Evolutionary conservation across 2,888 invertebrate genomes (phyloP), one percentile per base, ranked within the genome.

Genomic region (Phyllotreta cruciferae): DNA sequence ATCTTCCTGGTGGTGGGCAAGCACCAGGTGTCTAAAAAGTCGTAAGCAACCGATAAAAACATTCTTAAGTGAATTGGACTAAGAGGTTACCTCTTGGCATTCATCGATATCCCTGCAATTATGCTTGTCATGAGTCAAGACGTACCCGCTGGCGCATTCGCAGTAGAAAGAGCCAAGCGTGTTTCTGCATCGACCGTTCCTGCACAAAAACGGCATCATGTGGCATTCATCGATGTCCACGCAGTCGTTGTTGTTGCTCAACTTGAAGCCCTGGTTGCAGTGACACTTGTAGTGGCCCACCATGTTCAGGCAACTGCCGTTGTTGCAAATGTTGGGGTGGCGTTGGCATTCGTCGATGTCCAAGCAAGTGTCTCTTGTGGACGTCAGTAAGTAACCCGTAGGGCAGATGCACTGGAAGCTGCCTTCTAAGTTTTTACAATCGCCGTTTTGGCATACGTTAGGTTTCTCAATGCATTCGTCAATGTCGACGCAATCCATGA

Each of bases 151-250:
- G 5, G 90, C 89, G 80, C 94, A 94, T 77, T 91, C 91, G 80
- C 93, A 94, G 67, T 85, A 85, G 82, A 90, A 94, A 13, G 91
- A 90, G 36, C 93, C 93, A 62, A 89, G 83, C 0, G 89, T 88
- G 81, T 94, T 94, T 70, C 89, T 86, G 75, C 94, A 94, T 55
- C 91, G 85, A 0, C 93, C 93, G 76, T 94, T 94, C 71, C 93
- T 87, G 77, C 96, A 96, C 61, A 93, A 87, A 81, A 90, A 90
- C 52, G 92, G 90, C 84, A 91, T 91, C 76, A 90, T 88, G 71
- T 90, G 87, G 73, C 94, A 94, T 80, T 94, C 94, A 80, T 94
- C 92, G 63, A 93, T 85, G 78, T 91, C 91, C 49, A 90, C 86
- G 74, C 93, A 93, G 75, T 93, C 92, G 73, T 90, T 90, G 72